A percentile compares a stretch with the other conserved stretches of the same genome.
Conservation (phyloP, 2,888 invertebrate genomes). For the Hetaerina titia region DNA sequence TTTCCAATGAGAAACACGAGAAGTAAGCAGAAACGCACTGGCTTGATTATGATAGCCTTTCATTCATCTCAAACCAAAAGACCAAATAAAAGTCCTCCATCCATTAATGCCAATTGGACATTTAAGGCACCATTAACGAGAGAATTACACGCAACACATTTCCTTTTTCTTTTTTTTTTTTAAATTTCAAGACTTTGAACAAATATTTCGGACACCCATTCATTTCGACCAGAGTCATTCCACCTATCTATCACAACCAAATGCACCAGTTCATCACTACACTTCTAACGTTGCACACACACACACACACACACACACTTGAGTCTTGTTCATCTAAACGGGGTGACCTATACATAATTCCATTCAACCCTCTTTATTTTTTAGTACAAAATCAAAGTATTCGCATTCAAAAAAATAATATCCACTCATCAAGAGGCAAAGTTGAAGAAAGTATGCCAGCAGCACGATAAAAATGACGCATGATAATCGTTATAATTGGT, state of each 20-base stretch:
- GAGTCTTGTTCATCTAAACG: background rate
- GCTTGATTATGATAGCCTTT: background rate
- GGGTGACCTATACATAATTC: background rate
- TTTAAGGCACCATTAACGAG: conserved; percentile 59
- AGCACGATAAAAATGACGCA: background rate
- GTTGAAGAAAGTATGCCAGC: background rate
- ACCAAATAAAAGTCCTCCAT: background rate
- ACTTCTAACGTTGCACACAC: background rate
- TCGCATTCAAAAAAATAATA: background rate
- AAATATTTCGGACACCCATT: background rate
- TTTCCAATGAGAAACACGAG: background rate
- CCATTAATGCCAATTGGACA: background rate
- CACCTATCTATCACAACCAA: background rate
- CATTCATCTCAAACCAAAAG: background rate
- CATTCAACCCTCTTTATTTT: background rate
- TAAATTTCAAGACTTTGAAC: background rate
- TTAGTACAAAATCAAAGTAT: background rate
- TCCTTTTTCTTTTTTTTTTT: no score
- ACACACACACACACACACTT: background rate
- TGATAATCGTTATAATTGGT: background rate
- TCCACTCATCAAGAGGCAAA: background rate
- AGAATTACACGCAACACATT: background rate
- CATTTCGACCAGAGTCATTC: background rate
- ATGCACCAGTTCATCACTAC: background rate
- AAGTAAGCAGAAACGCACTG: background rate